Base-by-base conservation (phyloP, 2,888 invertebrate species). In the Eucriotettix oculatus region DNA sequence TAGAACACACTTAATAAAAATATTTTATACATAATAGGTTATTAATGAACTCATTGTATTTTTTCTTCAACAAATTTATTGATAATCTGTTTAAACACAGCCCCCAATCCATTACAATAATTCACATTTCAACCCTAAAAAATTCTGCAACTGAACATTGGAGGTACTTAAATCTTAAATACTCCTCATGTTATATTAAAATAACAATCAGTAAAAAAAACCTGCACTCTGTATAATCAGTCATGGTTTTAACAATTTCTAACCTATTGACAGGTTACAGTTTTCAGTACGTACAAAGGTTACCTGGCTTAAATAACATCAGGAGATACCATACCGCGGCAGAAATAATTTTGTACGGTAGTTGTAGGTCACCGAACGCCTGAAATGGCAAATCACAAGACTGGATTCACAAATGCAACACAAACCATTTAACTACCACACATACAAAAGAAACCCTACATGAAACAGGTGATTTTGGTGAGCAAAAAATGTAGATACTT, bases 11-110 rank as follows among this genome's bases (percentile, higher is more conserved):
- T 29, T 29, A 5, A 29, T 2, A 29, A 29, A 29, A 29, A 29
- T 29, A 29, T 29, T 29, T 29, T 2, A 5, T 7, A 29, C 2
- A 29, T 29, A 29, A 7, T 2, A 29, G 29, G 7, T 29, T 29
- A 48, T 48, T 48, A 48, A 48, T 48, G 48, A 48, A 48, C 12
- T 14, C 9, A 5, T n/a, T 1, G 3, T 3, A 43, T 42, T 42
- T 48, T 61, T 62, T 56, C 58, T 59, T 59, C 62, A 64, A 64
- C 62, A 64, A 59, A 56, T 64, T 64, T 63, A 64, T 63, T 64
- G 48, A 57, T 58, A 60, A 61, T 62, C 61, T 61, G 61, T 58
- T 62, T 57, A 57, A 61, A 63, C 62, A 62, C 64, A 63, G 61
- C 60, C 63, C 63, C 64, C 63, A 58, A 61, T 61, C 60, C 64